Evolutionary conservation across 2,797 vertebrate genomes (phyloP).

Genomic region (Cossypha niveicapilla): DNA sequence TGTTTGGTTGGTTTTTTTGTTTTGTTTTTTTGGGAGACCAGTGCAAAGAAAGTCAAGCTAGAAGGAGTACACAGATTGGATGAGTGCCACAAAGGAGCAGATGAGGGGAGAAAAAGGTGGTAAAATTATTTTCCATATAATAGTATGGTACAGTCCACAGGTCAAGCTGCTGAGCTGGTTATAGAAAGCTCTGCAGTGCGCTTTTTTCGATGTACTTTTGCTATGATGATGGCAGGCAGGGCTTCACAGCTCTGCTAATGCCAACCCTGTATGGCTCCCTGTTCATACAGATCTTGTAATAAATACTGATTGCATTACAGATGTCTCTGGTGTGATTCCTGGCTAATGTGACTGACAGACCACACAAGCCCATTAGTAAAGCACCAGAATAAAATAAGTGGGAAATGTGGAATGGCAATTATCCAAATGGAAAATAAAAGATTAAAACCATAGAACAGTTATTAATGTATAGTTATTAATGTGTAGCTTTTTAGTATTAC

Average conservation of each 20-base stretch:
- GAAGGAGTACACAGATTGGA: background rate
- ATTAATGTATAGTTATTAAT: conserved; percentile 23
- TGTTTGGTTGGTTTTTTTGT: background rate
- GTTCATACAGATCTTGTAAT: background rate
- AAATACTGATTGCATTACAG: conserved; percentile 23
- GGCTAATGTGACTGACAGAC: conserved; percentile 64
- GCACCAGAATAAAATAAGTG: conserved; percentile 62
- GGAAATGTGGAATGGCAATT: conserved; percentile 65
- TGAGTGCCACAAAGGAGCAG: background rate
- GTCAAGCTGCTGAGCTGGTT: background rate
- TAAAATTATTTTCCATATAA: background rate
- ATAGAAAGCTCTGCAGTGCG: background rate
- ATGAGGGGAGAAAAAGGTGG: background rate
- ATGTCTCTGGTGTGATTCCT: conserved; percentile 38
- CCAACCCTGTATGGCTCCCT: background rate
- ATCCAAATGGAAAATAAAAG: conserved; percentile 61
- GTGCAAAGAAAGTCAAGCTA: background rate
- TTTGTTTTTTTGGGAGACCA: background rate
- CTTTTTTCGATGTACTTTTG: background rate
- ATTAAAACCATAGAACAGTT: conserved; percentile 66
- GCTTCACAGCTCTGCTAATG: background rate
- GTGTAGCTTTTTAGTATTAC: conserved; percentile 55
- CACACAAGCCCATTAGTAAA: conserved; percentile 68
- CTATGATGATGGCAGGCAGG: background rate
- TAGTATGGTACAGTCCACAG: accelerated